Conservation (phyloP, 2,113 vertebrate species). For the Pomatostomus ruficeps region DNA sequence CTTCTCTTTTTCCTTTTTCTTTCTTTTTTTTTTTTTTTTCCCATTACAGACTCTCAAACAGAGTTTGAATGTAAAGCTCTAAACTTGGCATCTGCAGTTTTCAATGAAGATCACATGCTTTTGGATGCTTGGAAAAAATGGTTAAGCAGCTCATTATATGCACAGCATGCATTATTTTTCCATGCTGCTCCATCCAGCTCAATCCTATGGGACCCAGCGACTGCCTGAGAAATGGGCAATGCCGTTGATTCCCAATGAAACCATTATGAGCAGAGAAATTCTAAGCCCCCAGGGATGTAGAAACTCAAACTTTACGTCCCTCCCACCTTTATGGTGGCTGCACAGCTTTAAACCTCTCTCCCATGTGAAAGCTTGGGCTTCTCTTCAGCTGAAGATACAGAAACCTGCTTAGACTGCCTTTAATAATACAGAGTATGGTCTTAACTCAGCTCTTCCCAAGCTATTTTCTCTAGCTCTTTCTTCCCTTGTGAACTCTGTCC, state of each 20-base stretch:
- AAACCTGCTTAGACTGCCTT: neutral
- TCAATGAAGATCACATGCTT: conserved; percentile 50
- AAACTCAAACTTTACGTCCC: neutral
- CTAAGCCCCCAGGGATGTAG: neutral
- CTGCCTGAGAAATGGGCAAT: conserved; percentile 44
- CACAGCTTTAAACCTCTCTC: neutral
- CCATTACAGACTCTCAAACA: neutral
- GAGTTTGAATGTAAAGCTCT: conserved; percentile 9
- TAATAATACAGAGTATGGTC: neutral
- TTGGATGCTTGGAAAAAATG: conserved; percentile 28
- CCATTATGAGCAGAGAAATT: neutral
- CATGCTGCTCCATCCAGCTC: conserved; percentile 11
- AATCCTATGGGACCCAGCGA: conserved; percentile 1
- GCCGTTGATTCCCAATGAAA: conserved; percentile 14
- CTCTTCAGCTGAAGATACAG: neutral
- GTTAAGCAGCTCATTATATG: conserved; percentile 19
- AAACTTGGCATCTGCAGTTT: conserved; percentile 13
- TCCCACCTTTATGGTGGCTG: neutral
- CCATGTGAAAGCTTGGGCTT: neutral
- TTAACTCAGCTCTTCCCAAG: neutral
- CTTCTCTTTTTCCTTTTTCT: accelerated
- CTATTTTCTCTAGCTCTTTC: neutral
- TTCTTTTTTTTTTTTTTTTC: accelerated
- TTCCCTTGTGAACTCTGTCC: neutral
- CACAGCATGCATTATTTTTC: conserved; percentile 42